Conservation (phyloP, 2,797 vertebrate genomes). For the Pelodytes ibericus region DNA sequence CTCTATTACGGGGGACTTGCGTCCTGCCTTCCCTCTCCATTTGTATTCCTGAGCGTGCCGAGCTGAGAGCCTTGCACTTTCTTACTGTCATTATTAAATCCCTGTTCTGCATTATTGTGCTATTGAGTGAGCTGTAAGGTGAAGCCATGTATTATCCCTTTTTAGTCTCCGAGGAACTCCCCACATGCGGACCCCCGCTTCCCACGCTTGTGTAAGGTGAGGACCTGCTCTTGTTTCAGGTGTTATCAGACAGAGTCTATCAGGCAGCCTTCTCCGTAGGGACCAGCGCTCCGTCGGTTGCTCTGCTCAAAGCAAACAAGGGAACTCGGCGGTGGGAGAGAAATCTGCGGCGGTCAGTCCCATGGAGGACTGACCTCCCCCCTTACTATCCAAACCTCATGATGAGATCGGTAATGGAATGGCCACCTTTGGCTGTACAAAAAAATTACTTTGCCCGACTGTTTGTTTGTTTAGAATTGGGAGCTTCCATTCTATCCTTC, state of each 20-base stretch:
- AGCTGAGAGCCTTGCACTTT: slow-evolving; percentile 25
- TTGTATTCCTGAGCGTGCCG: neutral
- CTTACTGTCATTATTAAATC: slow-evolving; percentile 40
- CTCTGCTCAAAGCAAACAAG: slow-evolving; percentile 27
- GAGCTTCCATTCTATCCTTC: too few species aligned
- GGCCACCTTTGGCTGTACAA: neutral
- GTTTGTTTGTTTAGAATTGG: too few species aligned
- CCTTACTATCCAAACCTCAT: slow-evolving; percentile 3
- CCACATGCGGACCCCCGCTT: neutral
- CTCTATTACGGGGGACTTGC: too few species aligned
- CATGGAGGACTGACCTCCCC: slow-evolving; percentile 2
- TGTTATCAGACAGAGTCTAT: slow-evolving; percentile 35
- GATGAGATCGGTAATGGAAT: slow-evolving; percentile 36
- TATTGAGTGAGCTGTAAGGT: slow-evolving; percentile 20
- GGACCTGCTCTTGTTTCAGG: slow-evolving; percentile 27
- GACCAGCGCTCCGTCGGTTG: slow-evolving; percentile 4
- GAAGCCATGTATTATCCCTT: neutral
- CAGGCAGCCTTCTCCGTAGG: slow-evolving; percentile 4
- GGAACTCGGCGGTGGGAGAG: neutral
- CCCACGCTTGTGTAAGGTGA: slow-evolving; percentile 24
- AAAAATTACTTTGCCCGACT: neutral
- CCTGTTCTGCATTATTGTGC: slow-evolving; percentile 19
- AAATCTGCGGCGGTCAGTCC: neutral
- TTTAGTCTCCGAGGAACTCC: slow-evolving; percentile 6
- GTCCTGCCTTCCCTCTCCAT: too few species aligned